A percentile compares a stretch with the other conserved stretches of the same genome.
Evolutionary conservation across 2,113 vertebrate species (phyloP).

Genomic region (Syngnathus floridae): DNA sequence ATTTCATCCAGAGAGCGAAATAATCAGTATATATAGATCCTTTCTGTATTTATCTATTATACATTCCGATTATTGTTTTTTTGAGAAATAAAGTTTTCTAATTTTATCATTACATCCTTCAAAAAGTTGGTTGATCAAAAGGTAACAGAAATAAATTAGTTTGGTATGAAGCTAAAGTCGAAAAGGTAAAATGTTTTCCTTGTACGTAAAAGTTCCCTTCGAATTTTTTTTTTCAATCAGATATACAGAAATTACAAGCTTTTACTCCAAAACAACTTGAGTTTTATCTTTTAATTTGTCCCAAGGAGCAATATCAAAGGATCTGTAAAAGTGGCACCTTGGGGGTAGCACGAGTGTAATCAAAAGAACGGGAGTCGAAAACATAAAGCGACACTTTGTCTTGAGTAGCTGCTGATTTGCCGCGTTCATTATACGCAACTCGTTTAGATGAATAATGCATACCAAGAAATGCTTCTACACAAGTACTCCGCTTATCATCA

Average conservation of each 20-base stretch:
- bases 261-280: background rate
- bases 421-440: conserved; percentile 56
- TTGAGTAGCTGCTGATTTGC: conserved; percentile 32
- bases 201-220: no score
- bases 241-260: no score
- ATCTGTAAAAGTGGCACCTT: conserved; percentile 8
- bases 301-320: conserved; percentile 14
- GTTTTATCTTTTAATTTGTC: conserved; percentile 18
- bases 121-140: background rate
- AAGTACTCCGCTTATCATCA: conserved; percentile 57
- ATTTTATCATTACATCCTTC: background rate
- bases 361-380: conserved; percentile 25
- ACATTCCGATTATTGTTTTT: background rate
- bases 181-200: no score
- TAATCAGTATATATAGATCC: background rate
- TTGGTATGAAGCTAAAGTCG: no score
- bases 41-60: no score
- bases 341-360: conserved; percentile 4
- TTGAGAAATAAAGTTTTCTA: background rate
- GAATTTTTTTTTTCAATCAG: no score
- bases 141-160: background rate
- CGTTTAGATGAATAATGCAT: conserved; percentile 62
- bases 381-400: conserved; percentile 32
- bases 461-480: conserved; percentile 52
- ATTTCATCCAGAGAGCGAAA: background rate